Percentiles rank a stretch among this genome's conserved stretches.
phyloP scores from a whole-genome alignment of 2,888 invertebrate genomes.

The Labia minor region DNA sequence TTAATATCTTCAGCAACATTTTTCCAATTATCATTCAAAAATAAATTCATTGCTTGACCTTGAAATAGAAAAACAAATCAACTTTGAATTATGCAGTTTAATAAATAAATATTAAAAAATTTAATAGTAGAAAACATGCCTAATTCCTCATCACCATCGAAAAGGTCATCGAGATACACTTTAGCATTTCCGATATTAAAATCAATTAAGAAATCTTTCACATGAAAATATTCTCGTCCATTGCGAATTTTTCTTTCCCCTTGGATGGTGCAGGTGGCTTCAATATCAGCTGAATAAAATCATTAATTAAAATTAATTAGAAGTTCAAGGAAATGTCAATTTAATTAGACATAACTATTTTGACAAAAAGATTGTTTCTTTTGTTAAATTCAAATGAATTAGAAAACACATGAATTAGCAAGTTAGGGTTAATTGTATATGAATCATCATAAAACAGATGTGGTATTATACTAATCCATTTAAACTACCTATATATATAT shows the following conservation, averaged over 20 bases:
- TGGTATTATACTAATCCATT: no score
- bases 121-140: constrained; percentile 37
- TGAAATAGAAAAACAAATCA: constrained; percentile 25
- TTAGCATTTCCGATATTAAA: constrained; percentile 55
- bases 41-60: constrained; percentile 61
- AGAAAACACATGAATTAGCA: no score
- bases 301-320: constrained; percentile 23
- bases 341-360: no score
- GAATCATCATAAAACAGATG: no score
- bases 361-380: no score
- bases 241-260: constrained; percentile 46
- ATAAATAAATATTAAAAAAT: not conserved
- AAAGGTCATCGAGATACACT: constrained; percentile 57
- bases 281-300: constrained; percentile 50
- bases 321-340: not conserved
- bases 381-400: no score
- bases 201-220: constrained; percentile 52
- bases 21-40: constrained; percentile 69
- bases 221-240: constrained; percentile 44
- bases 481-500: no score
- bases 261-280: constrained; percentile 48
- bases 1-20: constrained; percentile 58
- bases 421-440: no score
- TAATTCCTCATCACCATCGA: constrained; percentile 57
- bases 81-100: not conserved